phyloP scores from a whole-genome alignment of 2,113 vertebrate genomes.

The Podilymbus podiceps region DNA sequence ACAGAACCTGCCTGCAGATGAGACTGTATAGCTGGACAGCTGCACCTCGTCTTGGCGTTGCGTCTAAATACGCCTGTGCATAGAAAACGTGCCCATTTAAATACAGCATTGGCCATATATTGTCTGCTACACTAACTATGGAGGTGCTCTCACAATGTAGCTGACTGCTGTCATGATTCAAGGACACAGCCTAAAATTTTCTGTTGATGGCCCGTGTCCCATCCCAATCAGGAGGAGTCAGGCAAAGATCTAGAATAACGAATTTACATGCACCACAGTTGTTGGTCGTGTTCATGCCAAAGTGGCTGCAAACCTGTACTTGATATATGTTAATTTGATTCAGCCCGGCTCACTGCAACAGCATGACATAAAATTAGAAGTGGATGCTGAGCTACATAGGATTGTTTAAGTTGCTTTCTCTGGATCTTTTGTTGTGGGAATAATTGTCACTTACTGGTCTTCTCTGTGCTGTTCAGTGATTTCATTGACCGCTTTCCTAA shows the following conservation, averaged over 20 bases:
- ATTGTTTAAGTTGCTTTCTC: background rate
- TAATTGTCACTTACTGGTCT: background rate
- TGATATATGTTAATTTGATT: background rate
- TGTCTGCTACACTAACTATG: background rate
- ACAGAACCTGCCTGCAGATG: background rate
- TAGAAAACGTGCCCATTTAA: background rate
- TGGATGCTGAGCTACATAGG: background rate
- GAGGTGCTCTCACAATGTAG: background rate
- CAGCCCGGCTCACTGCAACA: background rate
- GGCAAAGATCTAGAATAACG: background rate
- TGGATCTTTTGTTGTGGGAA: background rate
- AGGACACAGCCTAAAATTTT: background rate
- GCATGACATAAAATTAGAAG: background rate
- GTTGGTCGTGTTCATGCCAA: background rate
- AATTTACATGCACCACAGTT: background rate
- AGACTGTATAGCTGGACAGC: background rate
- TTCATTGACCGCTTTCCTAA: background rate
- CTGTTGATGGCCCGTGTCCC: background rate
- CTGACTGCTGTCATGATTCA: background rate
- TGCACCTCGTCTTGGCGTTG: background rate
- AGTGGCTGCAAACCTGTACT: background rate
- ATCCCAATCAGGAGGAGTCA: background rate
- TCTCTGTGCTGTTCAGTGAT: background rate
- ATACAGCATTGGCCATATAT: background rate
- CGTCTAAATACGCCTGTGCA: accelerated